phyloP scores from a whole-genome alignment of 1,140 invertebrate species.

The Oryzaephilus surinamensis region DNA sequence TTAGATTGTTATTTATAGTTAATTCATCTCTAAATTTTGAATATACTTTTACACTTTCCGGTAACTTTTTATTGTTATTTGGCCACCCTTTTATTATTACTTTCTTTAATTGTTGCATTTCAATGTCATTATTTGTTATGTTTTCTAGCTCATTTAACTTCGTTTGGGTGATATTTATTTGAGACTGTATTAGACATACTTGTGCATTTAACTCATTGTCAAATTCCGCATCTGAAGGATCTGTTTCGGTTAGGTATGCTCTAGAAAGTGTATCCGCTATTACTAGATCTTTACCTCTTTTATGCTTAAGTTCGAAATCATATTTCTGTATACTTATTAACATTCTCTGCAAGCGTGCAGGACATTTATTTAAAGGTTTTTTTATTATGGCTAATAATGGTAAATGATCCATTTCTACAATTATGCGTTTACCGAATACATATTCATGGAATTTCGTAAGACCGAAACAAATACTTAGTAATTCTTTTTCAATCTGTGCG shows the following conservation, averaged over 20 bases:
- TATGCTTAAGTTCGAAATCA: slow-evolving; percentile 35
- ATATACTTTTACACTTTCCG: slow-evolving; percentile 4
- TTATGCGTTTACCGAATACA: slow-evolving; percentile 20
- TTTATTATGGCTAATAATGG: slow-evolving; percentile 29
- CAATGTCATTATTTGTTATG: slow-evolving; percentile 1
- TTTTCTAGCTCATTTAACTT: background rate
- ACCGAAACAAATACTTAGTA: slow-evolving; percentile 24
- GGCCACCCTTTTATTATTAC: slow-evolving; percentile 7
- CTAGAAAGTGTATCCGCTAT: slow-evolving; percentile 37
- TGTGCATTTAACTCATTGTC: too few relatives aligned
- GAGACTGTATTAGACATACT: slow-evolving; percentile 6
- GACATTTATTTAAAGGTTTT: slow-evolving; percentile 28
- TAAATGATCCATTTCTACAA: slow-evolving; percentile 35
- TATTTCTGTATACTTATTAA: slow-evolving; percentile 32
- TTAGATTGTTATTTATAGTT: background rate
- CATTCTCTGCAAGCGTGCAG: slow-evolving; percentile 30
- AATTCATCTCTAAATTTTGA: slow-evolving; percentile 6
- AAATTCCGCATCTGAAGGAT: slow-evolving; percentile 3
- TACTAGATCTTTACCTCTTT: slow-evolving; percentile 31
- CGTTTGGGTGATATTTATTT: background rate
- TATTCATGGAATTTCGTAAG: slow-evolving; percentile 29
- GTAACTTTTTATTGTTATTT: slow-evolving; percentile 4
- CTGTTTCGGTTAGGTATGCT: background rate
- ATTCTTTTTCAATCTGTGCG: slow-evolving; percentile 37
- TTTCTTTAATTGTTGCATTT: slow-evolving; percentile 1